A percentile compares a stretch with the other conserved stretches of the same genome.
Evolutionary conservation across 2,113 vertebrate genomes (phyloP).

Genomic region (Rhodinocichla rosea): DNA sequence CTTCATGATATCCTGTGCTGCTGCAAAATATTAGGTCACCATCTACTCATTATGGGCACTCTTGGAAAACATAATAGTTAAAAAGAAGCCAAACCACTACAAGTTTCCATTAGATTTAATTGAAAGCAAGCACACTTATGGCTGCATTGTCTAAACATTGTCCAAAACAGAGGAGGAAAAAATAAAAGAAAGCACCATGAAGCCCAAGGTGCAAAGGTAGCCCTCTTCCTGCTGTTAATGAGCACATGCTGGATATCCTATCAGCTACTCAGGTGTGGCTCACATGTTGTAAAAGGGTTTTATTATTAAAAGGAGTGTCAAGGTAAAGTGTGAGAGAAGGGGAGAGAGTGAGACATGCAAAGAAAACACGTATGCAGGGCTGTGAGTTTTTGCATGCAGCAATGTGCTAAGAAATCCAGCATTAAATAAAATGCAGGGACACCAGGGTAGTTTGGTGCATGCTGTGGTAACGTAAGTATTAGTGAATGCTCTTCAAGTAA

Average conservation of each 20-base stretch:
- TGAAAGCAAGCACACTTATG: neutral
- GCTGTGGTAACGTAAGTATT: neutral
- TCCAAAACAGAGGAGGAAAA: rapidly evolving
- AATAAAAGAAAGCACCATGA: neutral
- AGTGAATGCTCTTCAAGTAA: neutral
- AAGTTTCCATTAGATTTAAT: neutral
- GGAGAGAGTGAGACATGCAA: neutral
- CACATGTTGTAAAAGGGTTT: neutral
- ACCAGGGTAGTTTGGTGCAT: neutral
- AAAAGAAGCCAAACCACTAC: neutral
- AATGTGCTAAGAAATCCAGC: neutral
- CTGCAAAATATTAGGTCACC: neutral
- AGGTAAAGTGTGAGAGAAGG: neutral
- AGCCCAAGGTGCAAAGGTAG: slow-evolving; percentile 2
- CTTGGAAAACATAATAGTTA: neutral
- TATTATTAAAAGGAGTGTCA: neutral
- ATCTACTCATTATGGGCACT: neutral
- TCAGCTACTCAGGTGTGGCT: slow-evolving; percentile 1
- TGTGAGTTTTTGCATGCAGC: neutral
- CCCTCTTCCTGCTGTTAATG: neutral
- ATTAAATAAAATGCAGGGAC: neutral
- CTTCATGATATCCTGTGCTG: neutral
- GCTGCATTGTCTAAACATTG: neutral
- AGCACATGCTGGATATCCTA: neutral
- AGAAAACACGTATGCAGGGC: rapidly evolving